Evolutionary conservation across 2,113 vertebrate species (phyloP).

Genomic region (Microcebus lehilahytsara): DNA sequence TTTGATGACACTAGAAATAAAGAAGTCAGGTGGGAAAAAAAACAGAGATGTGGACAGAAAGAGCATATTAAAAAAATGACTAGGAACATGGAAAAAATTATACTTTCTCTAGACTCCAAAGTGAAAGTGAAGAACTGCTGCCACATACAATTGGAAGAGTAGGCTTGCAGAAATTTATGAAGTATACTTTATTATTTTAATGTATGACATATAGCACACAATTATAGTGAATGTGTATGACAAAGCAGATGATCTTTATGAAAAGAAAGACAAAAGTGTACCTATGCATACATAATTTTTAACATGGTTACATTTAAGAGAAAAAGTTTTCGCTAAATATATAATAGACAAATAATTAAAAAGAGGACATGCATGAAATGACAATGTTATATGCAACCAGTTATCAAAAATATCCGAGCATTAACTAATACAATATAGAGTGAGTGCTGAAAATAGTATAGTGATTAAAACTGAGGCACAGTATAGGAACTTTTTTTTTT

Average conservation of each 20-base stretch:
- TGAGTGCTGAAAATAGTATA: background rate
- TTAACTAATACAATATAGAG: background rate
- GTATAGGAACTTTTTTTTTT: background rate
- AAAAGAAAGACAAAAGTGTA: background rate
- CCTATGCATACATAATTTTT: background rate
- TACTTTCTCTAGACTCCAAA: background rate
- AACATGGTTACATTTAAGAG: background rate
- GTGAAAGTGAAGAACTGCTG: background rate
- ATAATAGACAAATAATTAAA: background rate
- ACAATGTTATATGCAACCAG: background rate
- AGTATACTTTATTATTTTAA: background rate
- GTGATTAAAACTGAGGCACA: background rate
- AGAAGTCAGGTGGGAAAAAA: background rate
- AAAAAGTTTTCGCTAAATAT: background rate
- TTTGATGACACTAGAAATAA: background rate
- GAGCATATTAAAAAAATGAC: background rate
- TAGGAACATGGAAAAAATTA: background rate
- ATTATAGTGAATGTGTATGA: background rate
- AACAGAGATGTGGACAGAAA: constrained; percentile 3
- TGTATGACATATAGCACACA: background rate
- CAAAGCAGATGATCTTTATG: background rate
- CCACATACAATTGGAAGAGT: background rate
- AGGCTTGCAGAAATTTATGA: background rate
- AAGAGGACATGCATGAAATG: background rate
- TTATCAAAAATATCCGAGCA: background rate